Evolutionary conservation across 2,113 vertebrate genomes (phyloP), one percentile per base, ranked within the genome.

Genomic region (Chaetorhynchus papuensis): DNA sequence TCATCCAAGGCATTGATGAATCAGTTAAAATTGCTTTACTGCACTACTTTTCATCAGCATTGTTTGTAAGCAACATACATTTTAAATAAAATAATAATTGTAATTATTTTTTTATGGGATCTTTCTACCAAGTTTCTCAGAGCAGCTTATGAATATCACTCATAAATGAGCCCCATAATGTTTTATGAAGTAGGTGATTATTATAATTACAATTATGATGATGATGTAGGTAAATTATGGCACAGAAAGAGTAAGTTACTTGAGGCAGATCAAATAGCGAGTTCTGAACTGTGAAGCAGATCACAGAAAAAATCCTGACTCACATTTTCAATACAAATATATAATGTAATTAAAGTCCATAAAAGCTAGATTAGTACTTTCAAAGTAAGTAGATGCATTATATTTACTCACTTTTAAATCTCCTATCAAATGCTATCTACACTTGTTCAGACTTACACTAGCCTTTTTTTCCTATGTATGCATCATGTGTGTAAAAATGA

Each of bases 251-350:
- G 79, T 74, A 93, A 86, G 75, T 60, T 89, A 96, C 83, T 57
- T 49, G 44, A 95, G 53, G 63, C 95, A 90, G 94, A 96, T 89
- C 94, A 94, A 95, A 93, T 74, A 74, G 79, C 52, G 86, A 93
- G 60, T 83, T 91, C 44, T 80, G 72, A 95, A 66, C 5, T 80
- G 71, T 66, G 87, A 93, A 93, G 88, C 41, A 96, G 85, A 96
- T 70, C n/a, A 79, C 79, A 83, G 71, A 74, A 94, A 71, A 93
- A 74, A 63, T 71, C 37, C 80, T 89, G 93, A 94, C 79, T 90
- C 95, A 89, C 22, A 83, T 95, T 93, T 96, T 96, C 90, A 90
- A 86, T 97, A 93, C 60, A 90, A 88, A 96, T 93, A 95, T 77
- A 94, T 72, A 95, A 88, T 81, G 71, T 96, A 93, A 95, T 86